Conservation (phyloP, 2,797 vertebrate species). For the Hoplostethus atlanticus region DNA sequence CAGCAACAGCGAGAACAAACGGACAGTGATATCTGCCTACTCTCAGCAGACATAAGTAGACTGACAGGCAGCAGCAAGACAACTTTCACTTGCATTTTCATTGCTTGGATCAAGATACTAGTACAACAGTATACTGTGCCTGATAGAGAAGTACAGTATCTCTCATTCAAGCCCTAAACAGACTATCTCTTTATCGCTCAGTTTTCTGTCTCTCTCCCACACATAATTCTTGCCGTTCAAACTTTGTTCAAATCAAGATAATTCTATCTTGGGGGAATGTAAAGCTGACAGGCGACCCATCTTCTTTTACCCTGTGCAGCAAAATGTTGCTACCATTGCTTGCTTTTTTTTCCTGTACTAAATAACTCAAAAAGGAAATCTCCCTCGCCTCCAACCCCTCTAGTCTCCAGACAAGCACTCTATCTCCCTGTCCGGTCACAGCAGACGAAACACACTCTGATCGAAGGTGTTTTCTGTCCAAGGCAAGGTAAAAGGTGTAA, state of each 20-base stretch:
- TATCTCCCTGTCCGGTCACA: conserved; percentile 70
- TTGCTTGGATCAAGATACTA: conserved; percentile 1
- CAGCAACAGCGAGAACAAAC: conserved; percentile 40
- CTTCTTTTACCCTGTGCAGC: conserved; percentile 38
- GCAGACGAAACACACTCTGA: conserved; percentile 72
- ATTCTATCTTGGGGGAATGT: conserved; percentile 35
- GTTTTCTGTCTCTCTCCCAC: neutral
- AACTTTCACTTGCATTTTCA: conserved; percentile 46
- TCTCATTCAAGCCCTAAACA: conserved; percentile 37
- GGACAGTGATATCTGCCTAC: conserved; percentile 52
- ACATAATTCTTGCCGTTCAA: conserved; percentile 20
- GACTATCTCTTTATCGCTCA: neutral
- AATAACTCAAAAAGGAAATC: conserved; percentile 70
- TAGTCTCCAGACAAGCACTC: conserved; percentile 64
- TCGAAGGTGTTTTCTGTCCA: conserved; percentile 52
- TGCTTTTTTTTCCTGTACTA: conserved; percentile 51
- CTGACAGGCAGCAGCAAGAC: conserved; percentile 46
- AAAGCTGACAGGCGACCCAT: conserved; percentile 53
- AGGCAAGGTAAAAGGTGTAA: conserved; percentile 37
- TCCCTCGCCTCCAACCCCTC: conserved; percentile 53
- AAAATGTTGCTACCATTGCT: conserved; percentile 27
- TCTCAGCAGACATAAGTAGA: conserved; percentile 29
- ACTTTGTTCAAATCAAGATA: conserved; percentile 50
- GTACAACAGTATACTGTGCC: neutral
- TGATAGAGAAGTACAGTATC: conserved; percentile 21